These are phyloP conservation scores for Clusia tigrina DNA, from an alignment of 2,888 invertebrate genomes.

Conservation along the genomic window DNA sequence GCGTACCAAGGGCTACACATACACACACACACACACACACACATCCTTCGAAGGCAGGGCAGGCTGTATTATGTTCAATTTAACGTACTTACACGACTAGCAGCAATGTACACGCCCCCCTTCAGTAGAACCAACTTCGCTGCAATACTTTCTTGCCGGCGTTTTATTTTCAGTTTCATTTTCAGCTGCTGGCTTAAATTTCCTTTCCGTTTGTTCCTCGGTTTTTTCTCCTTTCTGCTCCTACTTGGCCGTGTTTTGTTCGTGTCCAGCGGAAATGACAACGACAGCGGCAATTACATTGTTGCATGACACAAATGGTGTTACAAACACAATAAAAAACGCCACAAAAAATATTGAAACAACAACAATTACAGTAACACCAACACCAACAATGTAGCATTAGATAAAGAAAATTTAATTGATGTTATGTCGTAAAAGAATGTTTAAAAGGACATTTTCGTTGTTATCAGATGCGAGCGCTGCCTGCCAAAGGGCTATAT, in stretches of 20 bases:
- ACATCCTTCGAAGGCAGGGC: background rate
- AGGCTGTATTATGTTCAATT: slow-evolving; percentile 52
- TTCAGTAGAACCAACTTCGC: too few species aligned
- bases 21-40: background rate
- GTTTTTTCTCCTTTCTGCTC: slow-evolving; percentile 14
- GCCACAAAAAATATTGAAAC: background rate
- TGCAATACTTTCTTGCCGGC: too few species aligned
- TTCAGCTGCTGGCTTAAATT: slow-evolving; percentile 40
- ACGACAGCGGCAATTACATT: slow-evolving; percentile 62
- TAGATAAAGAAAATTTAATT: slow-evolving; percentile 53
- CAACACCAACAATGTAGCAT: slow-evolving; percentile 34
- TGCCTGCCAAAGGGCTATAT: background rate
- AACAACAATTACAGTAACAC: slow-evolving; percentile 34
- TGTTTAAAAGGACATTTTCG: slow-evolving; percentile 37
- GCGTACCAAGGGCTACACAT: background rate
- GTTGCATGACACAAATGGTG: slow-evolving; percentile 62
- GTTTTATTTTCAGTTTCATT: background rate
- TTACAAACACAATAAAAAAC: slow-evolving; percentile 37
- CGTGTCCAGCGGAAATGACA: slow-evolving; percentile 60
- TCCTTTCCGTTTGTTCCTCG: slow-evolving; percentile 48
- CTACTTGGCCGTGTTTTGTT: background rate
- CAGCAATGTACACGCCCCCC: too few species aligned
- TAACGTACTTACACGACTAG: slow-evolving; percentile 38
- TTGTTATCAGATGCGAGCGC: slow-evolving; percentile 38
- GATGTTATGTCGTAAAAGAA: slow-evolving; percentile 53